Base-by-base conservation (phyloP, 2,113 vertebrate species). In the Carassius gibelio region DNA sequence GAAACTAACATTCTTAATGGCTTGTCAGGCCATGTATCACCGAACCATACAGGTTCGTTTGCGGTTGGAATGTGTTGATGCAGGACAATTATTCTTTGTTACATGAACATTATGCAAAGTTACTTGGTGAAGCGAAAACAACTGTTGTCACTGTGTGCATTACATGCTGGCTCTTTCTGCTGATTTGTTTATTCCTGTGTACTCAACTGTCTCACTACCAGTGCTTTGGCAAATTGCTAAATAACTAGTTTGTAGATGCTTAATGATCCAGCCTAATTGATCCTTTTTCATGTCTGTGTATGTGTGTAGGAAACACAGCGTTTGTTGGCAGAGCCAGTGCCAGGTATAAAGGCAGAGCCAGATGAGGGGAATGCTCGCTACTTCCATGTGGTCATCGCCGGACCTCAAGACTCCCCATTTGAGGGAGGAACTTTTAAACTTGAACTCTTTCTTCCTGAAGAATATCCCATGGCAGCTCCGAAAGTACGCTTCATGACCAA, bases 401-500 rank as follows among this genome's bases (percentile, higher is more conserved):
- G 98, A 89, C 98, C 98, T 85, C 97, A 97, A 91, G 98, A 99
- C 94, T 99, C 98, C 80, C 98, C 98, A 89, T 99, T 99, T 93
- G 98, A 99, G 94, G 98, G 98, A 91, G 98, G 98, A 91, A 98
- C 96, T 93, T 99, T 99, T 96, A 99, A 98, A 96, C 98, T 99
- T 94, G 98, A 99, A 97, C 97, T 99, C 91, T 99, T 99, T 96
- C 97, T 99, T 94, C 97, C 97, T 78, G 98, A 99, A 95, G 97
- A 99, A 96, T 98, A 98, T 89, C 97, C 97, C 90, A 99, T 99
- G 98, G 97, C 97, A 94, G 97, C 97, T 92, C 97, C 98, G 92
- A 99, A 99, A 97, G 97, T 98, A 93, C 97, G 97, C 93, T 99
- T 99, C 95, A 99, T 98, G 96, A 99, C 98, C 96, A 99, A 98